Percentiles rank a stretch among this genome's conserved stretches.
Evolutionary conservation across 2,113 vertebrate genomes (phyloP).

Genomic region (Gymnarchus niloticus): DNA sequence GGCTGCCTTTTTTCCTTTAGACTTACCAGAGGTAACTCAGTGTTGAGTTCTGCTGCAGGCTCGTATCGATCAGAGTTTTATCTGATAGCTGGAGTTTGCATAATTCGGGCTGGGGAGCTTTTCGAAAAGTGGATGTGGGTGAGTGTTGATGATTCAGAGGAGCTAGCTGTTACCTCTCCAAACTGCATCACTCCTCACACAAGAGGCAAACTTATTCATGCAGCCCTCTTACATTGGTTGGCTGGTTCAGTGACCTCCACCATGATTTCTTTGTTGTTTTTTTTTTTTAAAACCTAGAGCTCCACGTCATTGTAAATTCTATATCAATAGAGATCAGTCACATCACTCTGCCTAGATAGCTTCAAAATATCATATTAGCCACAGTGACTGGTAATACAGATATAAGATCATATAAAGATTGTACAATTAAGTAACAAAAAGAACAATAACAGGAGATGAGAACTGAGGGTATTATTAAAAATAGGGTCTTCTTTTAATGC

Average conservation of each 20-base stretch:
- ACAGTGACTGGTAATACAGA: not conserved
- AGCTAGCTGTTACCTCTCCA: not conserved
- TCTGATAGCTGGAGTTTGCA: not conserved
- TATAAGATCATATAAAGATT: no score
- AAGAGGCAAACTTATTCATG: not conserved
- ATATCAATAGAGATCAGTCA: not conserved
- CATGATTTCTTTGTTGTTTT: not conserved
- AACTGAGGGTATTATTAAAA: not conserved
- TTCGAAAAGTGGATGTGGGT: not conserved
- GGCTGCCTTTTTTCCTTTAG: not conserved
- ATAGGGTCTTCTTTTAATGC: not conserved
- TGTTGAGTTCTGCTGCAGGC: not conserved
- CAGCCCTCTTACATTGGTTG: not conserved
- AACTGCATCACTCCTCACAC: not conserved
- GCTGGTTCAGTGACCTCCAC: not conserved
- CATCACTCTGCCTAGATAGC: not conserved
- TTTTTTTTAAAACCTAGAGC: not conserved
- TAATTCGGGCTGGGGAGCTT: not conserved
- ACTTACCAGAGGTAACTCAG: not conserved
- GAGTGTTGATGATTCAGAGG: not conserved
- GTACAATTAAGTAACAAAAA: not conserved
- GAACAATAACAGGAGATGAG: not conserved
- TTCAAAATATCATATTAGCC: not conserved
- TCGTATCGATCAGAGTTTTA: conserved; percentile 2
- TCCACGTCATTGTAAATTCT: not conserved